These are phyloP conservation scores for Onthophagus taurus DNA, from an alignment of 1,140 invertebrate genomes.

Conservation along the genomic window DNA sequence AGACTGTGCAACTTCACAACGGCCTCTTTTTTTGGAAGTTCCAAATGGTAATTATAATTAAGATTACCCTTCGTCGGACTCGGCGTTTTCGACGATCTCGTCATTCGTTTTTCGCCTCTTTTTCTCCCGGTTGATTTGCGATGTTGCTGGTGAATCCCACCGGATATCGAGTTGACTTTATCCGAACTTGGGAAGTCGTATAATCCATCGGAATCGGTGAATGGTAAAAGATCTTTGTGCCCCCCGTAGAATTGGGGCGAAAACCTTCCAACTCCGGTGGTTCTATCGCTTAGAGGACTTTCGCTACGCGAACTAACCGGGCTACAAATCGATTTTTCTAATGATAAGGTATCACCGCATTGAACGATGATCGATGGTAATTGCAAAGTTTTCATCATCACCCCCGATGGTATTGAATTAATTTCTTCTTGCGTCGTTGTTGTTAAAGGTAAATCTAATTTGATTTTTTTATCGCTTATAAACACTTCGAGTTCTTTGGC, in stretches of 20 bases:
- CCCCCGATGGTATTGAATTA: constrained; percentile 26
- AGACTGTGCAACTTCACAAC: constrained; percentile 30
- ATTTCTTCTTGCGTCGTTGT: constrained; percentile 17
- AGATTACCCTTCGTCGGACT: constrained; percentile 45
- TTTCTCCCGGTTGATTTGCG: constrained; percentile 46
- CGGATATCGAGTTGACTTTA: constrained; percentile 35
- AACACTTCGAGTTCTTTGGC: constrained; percentile 56
- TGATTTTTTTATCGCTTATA: constrained; percentile 39
- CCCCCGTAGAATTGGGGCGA: constrained; percentile 61
- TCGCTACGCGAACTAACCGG: constrained; percentile 68
- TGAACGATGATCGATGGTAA: constrained; percentile 55
- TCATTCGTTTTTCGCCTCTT: constrained; percentile 35
- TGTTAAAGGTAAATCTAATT: constrained; percentile 34
- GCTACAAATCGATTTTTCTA: constrained; percentile 49
- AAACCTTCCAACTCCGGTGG: constrained; percentile 48
- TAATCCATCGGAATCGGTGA: constrained; percentile 65
- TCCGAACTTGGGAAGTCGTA: constrained; percentile 70
- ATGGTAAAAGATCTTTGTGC: constrained; percentile 47
- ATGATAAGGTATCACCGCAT: constrained; percentile 38
- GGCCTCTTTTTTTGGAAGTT: constrained; percentile 28
- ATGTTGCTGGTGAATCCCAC: constrained; percentile 24
- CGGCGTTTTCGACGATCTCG: constrained; percentile 32
- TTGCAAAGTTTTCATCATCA: constrained; percentile 38
- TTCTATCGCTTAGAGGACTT: constrained; percentile 62
- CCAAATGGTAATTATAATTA: constrained; percentile 38